Percentiles rank a stretch among this genome's conserved stretches.
These are phyloP conservation scores for Mastigias papua DNA, from an alignment of 30 jellyfish, hydroid and myxozoan genomes.

Conservation along the genomic window DNA sequence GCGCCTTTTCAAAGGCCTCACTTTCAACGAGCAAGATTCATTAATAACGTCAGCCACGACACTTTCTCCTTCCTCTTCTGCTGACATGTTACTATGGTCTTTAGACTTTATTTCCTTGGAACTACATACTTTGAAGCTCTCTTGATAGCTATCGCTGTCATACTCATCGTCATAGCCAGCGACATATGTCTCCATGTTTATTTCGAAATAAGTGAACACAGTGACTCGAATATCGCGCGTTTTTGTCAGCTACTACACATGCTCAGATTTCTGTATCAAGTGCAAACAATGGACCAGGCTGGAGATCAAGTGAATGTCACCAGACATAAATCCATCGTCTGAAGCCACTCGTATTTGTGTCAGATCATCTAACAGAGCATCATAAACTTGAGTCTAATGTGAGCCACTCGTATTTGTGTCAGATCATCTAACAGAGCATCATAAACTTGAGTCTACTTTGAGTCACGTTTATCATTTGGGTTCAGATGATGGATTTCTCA, in stretches of 20 bases:
- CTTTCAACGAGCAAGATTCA: slow-evolving; percentile 50
- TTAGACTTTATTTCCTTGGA: background rate
- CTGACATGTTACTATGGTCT: background rate
- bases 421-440: background rate
- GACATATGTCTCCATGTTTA: background rate
- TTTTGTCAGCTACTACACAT: background rate
- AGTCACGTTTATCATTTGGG: background rate
- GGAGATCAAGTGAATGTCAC: background rate
- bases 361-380: background rate
- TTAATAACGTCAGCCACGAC: no score
- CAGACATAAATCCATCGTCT: background rate
- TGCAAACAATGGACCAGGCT: background rate
- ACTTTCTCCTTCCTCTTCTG: background rate
- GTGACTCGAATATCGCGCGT: background rate
- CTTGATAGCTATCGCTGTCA: background rate
- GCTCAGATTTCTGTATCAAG: background rate
- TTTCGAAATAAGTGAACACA: background rate
- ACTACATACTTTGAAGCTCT: background rate
- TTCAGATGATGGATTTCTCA: background rate
- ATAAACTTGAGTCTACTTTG: background rate
- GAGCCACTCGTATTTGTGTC: background rate
- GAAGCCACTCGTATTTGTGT: background rate
- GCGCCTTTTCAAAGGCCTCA: slow-evolving; percentile 40
- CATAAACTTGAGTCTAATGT: no score
- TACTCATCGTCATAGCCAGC: background rate